phyloP scores from a whole-genome alignment of 1,140 invertebrate genomes.

The Argopecten irradians region DNA sequence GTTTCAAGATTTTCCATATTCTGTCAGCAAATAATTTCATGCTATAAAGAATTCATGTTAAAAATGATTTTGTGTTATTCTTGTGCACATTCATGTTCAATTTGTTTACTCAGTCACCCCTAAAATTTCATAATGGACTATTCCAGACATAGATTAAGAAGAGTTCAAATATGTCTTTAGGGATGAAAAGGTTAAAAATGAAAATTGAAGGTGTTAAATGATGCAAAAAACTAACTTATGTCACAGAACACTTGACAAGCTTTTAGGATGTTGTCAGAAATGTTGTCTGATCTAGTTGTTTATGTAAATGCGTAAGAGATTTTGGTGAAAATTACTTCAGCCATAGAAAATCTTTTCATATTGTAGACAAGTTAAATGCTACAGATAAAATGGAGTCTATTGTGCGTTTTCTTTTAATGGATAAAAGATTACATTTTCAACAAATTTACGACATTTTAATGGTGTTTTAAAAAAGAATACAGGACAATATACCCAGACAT shows the following conservation, averaged over 20 bases:
- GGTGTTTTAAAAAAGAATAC: neutral
- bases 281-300: neutral
- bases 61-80: neutral
- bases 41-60: neutral
- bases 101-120: too few species aligned
- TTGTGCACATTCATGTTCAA: neutral
- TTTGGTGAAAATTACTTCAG: neutral
- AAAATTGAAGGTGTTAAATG: neutral
- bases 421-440: neutral
- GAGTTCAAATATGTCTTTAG: too few species aligned
- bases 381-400: neutral
- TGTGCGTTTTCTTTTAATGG: neutral
- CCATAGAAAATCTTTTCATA: neutral
- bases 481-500: neutral
- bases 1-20: neutral
- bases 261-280: neutral
- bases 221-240: neutral
- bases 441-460: neutral
- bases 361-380: too few species aligned
- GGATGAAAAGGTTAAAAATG: too few species aligned
- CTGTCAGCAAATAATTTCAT: neutral
- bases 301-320: neutral
- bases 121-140: too few species aligned
- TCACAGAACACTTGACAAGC: neutral
- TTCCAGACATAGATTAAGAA: too few species aligned